Conservation (phyloP, 2,797 vertebrate genomes). For the Chaetophractus vellerosus region DNA sequence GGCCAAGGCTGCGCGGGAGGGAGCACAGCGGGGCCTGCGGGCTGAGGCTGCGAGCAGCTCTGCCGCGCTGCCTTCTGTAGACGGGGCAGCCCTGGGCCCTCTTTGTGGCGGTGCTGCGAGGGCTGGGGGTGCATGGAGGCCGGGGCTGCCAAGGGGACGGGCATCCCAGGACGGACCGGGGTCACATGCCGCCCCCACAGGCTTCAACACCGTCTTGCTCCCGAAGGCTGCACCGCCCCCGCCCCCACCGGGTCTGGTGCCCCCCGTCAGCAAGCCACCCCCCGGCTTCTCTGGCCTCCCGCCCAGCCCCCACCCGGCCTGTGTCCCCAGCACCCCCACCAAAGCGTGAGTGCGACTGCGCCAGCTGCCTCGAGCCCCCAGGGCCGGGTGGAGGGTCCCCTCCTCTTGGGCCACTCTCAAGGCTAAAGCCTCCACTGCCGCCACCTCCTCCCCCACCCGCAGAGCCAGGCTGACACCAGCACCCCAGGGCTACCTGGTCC, state of each 20-base stretch:
- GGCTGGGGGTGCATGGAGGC: too few relatives aligned
- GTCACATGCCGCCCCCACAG: constrained; percentile 82
- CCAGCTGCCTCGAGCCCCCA: too few relatives aligned
- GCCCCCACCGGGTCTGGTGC: constrained; percentile 93
- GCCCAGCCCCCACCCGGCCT: constrained; percentile 88
- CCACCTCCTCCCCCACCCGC: neutral
- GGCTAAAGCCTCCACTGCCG: neutral
- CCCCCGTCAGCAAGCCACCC: constrained; percentile 94
- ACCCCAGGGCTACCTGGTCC: constrained; percentile 92
- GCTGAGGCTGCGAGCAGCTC: too few relatives aligned
- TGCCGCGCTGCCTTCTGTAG: too few relatives aligned
- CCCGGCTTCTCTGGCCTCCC: constrained; percentile 96
- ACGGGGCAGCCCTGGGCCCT: too few relatives aligned
- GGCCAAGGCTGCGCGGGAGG: too few relatives aligned
- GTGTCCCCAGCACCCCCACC: constrained; percentile 90
- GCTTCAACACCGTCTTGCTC: constrained; percentile 95
- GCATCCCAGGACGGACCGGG: too few relatives aligned
- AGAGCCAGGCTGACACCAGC: constrained; percentile 88
- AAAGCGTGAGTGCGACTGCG: constrained; percentile 92
- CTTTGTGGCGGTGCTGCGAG: too few relatives aligned
- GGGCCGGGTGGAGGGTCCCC: neutral
- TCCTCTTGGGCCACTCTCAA: neutral
- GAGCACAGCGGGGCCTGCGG: too few relatives aligned
- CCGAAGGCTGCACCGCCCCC: constrained; percentile 89
- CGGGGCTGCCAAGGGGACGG: too few relatives aligned